phyloP scores from a whole-genome alignment of 2,888 invertebrate species.

The Pristionchus maxplancki region DNA sequence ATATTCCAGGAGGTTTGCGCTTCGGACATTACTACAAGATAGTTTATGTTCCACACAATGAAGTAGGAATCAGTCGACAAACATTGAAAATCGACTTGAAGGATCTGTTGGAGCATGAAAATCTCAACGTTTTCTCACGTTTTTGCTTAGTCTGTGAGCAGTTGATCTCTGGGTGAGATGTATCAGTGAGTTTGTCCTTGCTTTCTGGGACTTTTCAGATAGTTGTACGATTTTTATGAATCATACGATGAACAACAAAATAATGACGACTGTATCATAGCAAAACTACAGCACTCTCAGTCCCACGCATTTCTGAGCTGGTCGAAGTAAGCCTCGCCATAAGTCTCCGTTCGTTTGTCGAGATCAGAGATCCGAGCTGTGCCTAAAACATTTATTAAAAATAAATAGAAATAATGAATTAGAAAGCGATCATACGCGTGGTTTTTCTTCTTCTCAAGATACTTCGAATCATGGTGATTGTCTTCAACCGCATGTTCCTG shows the following conservation, averaged over 20 bases:
- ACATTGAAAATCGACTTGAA: background rate
- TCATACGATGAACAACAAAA: no score
- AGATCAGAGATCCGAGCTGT: background rate
- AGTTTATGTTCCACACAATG: no score
- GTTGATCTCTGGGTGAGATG: background rate
- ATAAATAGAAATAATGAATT: no score
- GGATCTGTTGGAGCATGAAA: background rate
- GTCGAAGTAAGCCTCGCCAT: background rate
- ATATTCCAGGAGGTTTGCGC: background rate
- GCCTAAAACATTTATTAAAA: background rate
- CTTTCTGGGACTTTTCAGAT: no score
- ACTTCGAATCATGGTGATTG: no score
- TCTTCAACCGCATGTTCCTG: background rate
- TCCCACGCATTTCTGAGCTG: constrained; percentile 14
- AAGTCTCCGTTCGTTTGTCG: background rate
- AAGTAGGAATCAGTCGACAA: no score
- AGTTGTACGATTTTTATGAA: no score
- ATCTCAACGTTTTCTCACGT: background rate
- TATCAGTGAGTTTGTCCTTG: background rate
- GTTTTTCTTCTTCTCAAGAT: background rate
- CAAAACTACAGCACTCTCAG: background rate
- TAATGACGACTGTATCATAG: no score
- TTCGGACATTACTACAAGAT: no score
- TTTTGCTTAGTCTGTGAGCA: background rate
- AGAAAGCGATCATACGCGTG: background rate